These are phyloP conservation scores for Cryptocheilus praepositus DNA, from an alignment of 2,888 invertebrate species.

Conservation along the genomic window DNA sequence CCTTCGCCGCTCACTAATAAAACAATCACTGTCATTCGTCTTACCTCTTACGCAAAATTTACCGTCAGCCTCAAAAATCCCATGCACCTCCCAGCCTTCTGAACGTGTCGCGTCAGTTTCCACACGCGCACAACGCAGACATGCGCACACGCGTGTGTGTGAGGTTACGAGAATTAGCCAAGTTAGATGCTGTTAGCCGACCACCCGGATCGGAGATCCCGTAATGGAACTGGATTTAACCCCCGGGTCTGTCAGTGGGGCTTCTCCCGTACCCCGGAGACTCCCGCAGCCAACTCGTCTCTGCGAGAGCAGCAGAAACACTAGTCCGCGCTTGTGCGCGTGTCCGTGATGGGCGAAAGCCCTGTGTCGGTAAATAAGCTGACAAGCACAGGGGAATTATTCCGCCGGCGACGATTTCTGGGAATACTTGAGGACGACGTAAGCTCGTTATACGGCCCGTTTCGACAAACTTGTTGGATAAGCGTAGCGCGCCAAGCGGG, in stretches of 20 bases:
- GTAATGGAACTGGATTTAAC: constrained; percentile 65
- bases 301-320: not conserved
- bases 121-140: constrained; percentile 8
- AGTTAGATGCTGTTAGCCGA: constrained; percentile 58
- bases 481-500: no score
- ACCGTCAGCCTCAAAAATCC: no score
- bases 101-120: no score
- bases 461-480: no score
- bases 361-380: constrained; percentile 27
- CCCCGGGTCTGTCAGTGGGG: constrained; percentile 50
- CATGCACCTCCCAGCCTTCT: no score
- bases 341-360: not conserved
- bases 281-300: constrained; percentile 39
- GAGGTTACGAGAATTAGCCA: constrained; percentile 59
- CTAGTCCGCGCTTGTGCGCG: not conserved
- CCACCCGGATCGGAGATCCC: constrained; percentile 60
- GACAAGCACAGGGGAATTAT: constrained; percentile 21
- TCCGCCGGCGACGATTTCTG: constrained; percentile 18
- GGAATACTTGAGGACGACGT: constrained; percentile 18
- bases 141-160: constrained; percentile 10
- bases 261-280: constrained; percentile 34
- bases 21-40: no score
- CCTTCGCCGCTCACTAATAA: no score
- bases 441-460: no score
- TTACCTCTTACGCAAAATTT: no score